Conservation (phyloP, 2,888 invertebrate species). For the Caenorhabditis doughertyi region DNA sequence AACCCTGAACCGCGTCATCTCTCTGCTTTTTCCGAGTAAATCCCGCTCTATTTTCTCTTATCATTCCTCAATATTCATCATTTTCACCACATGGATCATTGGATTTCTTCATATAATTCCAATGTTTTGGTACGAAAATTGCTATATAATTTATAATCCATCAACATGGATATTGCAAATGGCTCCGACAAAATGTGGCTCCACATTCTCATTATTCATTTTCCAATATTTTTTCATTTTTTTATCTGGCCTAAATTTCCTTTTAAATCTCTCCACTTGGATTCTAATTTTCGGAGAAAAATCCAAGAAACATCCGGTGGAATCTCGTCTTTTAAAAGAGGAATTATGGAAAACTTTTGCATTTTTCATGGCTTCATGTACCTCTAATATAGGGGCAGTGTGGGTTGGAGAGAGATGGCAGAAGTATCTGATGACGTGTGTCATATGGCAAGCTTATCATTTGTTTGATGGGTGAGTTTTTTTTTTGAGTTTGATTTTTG, state of each 20-base stretch:
- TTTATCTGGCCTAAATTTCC: background rate
- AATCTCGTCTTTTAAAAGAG: background rate
- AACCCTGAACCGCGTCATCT: slow-evolving; percentile 61
- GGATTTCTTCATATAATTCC: slow-evolving; percentile 52
- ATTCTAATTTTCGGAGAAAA: background rate
- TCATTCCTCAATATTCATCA: background rate
- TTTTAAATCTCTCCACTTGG: background rate
- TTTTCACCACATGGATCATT: slow-evolving; percentile 48
- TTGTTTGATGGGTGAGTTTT: slow-evolving; percentile 38
- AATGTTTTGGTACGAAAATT: slow-evolving; percentile 56
- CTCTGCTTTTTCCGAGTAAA: slow-evolving; percentile 53
- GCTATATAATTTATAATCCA: slow-evolving; percentile 59
- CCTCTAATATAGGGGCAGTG: slow-evolving; percentile 3
- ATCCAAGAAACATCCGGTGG: background rate
- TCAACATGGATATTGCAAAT: slow-evolving; percentile 57
- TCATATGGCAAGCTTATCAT: slow-evolving; percentile 34
- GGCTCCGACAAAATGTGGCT: slow-evolving; percentile 48
- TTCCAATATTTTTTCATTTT: slow-evolving; percentile 11
- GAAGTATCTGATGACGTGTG: slow-evolving; percentile 6
- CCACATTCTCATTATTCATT: background rate
- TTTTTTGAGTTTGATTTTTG: too few species aligned
- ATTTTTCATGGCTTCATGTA: background rate
- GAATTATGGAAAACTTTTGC: slow-evolving; percentile 5
- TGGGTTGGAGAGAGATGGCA: slow-evolving; percentile 17
- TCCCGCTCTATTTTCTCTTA: slow-evolving; percentile 13